Conservation (phyloP, 2,113 vertebrate genomes). For the Pogona vitticeps region DNA sequence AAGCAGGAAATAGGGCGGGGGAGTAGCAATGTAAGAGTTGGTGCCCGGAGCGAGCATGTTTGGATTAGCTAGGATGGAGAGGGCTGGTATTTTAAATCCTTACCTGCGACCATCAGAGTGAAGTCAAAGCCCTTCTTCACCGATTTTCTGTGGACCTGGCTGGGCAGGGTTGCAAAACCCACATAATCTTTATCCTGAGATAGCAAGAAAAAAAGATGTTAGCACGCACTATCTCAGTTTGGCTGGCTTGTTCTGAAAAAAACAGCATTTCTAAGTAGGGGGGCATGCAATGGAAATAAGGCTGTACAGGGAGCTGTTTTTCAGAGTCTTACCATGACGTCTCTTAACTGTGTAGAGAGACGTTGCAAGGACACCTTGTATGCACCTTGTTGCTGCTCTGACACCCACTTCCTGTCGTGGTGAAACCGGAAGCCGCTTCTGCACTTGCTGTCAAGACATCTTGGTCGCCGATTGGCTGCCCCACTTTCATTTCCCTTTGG, state of each 20-base stretch:
- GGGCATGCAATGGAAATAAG: neutral
- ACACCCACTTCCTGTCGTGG: neutral
- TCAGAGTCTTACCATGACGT: conserved; percentile 13
- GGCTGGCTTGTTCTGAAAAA: too few relatives aligned
- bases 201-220: neutral
- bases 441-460: neutral
- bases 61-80: neutral
- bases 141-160: conserved; percentile 49
- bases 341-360: neutral
- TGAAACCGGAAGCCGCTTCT: conserved; percentile 26
- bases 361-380: neutral
- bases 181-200: conserved; percentile 50
- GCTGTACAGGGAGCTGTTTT: neutral
- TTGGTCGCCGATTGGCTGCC: neutral
- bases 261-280: too few relatives aligned
- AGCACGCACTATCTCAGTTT: neutral
- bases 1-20: too few relatives aligned
- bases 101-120: conserved; percentile 56
- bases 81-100: neutral
- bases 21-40: too few relatives aligned
- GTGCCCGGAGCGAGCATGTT: neutral
- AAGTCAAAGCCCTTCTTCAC: conserved; percentile 58
- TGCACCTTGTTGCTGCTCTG: conserved; percentile 1
- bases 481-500: conserved; percentile 10
- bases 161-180: conserved; percentile 50